Percentiles rank a stretch among this genome's conserved stretches.
These are phyloP conservation scores for Parascotia fuliginaria DNA, from an alignment of 2,888 invertebrate genomes.

Conservation along the genomic window DNA sequence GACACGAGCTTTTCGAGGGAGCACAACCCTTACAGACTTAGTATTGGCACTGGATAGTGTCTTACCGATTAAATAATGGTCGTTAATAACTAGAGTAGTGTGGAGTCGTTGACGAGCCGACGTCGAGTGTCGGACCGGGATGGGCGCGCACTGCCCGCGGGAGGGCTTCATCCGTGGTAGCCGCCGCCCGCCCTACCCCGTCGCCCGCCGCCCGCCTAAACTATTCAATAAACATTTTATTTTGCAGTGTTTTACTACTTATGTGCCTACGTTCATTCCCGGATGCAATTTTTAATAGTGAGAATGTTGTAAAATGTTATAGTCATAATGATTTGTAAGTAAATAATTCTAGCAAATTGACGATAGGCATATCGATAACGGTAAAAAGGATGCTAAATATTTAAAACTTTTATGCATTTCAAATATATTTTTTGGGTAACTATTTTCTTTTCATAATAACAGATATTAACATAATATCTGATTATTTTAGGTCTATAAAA, in stretches of 20 bases:
- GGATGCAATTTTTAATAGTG: slow-evolving; percentile 37
- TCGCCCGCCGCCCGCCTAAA: slow-evolving; percentile 55
- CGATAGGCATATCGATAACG: no score
- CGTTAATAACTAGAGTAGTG: slow-evolving; percentile 76
- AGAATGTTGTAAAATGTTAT: slow-evolving; percentile 6
- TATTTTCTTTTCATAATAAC: no score
- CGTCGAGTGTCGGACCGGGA: slow-evolving; percentile 85
- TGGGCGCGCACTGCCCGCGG: slow-evolving; percentile 81
- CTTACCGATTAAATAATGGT: slow-evolving; percentile 82
- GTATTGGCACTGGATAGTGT: slow-evolving; percentile 62
- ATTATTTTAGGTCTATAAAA: no score
- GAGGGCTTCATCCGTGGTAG: slow-evolving; percentile 54
- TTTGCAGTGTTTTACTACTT: slow-evolving; percentile 59
- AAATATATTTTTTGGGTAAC: no score
- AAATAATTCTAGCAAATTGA: neutral
- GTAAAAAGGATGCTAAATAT: no score
- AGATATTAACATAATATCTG: no score
- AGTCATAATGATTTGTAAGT: neutral
- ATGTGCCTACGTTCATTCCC: slow-evolving; percentile 44
- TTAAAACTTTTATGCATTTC: no score
- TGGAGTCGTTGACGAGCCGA: slow-evolving; percentile 84
- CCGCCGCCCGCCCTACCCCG: slow-evolving; percentile 50
- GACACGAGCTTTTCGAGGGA: slow-evolving; percentile 42
- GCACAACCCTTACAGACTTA: slow-evolving; percentile 62
- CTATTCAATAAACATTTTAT: slow-evolving; percentile 67